Evolutionary conservation across 1,140 invertebrate species (phyloP), one percentile per base, ranked within the genome.

Genomic region (Megalonaias nervosa): DNA sequence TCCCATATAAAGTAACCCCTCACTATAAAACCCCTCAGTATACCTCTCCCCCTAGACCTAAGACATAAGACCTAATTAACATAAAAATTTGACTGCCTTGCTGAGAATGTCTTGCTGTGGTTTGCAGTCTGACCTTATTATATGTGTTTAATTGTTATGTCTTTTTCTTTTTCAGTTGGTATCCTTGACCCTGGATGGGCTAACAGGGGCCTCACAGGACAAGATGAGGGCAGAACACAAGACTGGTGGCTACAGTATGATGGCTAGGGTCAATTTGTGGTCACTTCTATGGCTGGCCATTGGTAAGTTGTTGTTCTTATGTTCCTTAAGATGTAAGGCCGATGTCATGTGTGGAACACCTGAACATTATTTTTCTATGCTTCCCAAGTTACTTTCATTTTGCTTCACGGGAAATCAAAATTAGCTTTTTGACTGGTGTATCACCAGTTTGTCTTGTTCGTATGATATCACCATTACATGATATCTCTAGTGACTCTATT

Each of bases 221-320:
- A 92, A 95, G 67, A 98, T 99, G 93, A 86, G 96, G 87, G 92
- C 93, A 55, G 94, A 97, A 84, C 94, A 96, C 79, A 94, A 95
- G 77, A 95, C 97, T 0, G 95, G 95, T 77, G 96, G 97, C 9
- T 94, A 96, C 72, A 94, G 95, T 84, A 98, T 99, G 97, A 99
- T 99, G 98, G 91, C 95, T 56, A 94, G 94, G 79, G 97, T 98
- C 93, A 99, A 99, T 90, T 91, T 95, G 69, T 99, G 96, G 95
- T 96, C 96, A 31, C 92, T 92, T 26, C 80, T 94, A 0, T 94
- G 93, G 88, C 86, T 96, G 0, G 91, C 93, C 48, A 85, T 92
- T 81, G 92, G 91, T 92, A 78, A 84, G 85, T 77, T 64, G 14
- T 59, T 11, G 38, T 11, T 31, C 4, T 3, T 31, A 31, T 4